Conservation (phyloP, 2,888 invertebrate species). For the Andrena haemorrhoa region DNA sequence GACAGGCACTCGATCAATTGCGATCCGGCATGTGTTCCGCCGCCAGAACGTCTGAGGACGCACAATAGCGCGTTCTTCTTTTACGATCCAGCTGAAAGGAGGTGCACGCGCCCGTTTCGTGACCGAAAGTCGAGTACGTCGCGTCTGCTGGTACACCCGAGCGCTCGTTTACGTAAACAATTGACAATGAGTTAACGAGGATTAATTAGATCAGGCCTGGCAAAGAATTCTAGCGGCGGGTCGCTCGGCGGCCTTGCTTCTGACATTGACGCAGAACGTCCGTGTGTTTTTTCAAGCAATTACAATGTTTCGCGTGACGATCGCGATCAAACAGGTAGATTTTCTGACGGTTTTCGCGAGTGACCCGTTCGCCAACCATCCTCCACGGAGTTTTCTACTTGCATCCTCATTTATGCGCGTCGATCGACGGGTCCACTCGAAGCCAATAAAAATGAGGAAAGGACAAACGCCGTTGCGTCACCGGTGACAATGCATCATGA, state of each 20-base stretch:
- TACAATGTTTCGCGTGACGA: background rate
- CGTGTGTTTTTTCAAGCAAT: background rate
- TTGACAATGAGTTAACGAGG: slow-evolving; percentile 56
- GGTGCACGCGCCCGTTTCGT: background rate
- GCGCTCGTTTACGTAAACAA: slow-evolving; percentile 48
- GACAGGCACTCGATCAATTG: background rate
- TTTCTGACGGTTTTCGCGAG: background rate
- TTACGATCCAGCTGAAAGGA: background rate
- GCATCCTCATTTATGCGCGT: background rate
- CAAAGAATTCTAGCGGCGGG: slow-evolving; percentile 21
- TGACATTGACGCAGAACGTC: background rate
- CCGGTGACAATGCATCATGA: background rate
- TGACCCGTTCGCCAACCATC: no score
- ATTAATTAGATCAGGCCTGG: slow-evolving; percentile 55
- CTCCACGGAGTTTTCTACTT: background rate
- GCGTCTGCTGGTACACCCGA: background rate
- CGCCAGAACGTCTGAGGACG: background rate
- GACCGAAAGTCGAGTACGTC: slow-evolving; percentile 28
- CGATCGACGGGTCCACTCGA: background rate
- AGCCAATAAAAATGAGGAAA: slow-evolving; percentile 13
- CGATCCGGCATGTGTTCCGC: background rate
- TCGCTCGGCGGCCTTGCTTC: slow-evolving; percentile 15
- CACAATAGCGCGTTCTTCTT: background rate
- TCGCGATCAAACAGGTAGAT: background rate
- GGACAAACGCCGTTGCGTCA: background rate